phyloP scores from a whole-genome alignment of 2,113 vertebrate species.

The Tretioscincus oriximinensis region DNA sequence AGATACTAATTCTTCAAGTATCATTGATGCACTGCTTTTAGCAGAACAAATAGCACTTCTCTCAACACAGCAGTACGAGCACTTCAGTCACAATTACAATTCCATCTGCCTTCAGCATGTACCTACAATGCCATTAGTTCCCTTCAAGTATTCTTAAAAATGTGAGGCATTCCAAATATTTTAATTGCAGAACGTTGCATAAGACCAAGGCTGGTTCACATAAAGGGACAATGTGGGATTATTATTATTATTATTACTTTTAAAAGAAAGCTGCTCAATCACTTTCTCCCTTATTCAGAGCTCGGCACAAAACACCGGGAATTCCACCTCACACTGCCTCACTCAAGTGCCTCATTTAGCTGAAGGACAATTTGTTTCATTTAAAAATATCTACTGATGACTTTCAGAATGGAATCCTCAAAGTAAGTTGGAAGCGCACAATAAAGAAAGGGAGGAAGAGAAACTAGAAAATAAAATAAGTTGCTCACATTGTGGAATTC shows the following conservation, averaged over 20 bases:
- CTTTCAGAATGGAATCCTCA: slow-evolving; percentile 52
- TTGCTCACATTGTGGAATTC: background rate
- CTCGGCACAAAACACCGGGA: slow-evolving; percentile 53
- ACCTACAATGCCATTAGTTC: slow-evolving; percentile 56
- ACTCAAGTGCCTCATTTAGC: slow-evolving; percentile 62
- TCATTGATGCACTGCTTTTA: slow-evolving; percentile 14
- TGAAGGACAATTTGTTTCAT: slow-evolving; percentile 59
- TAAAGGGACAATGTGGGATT: slow-evolving; percentile 67
- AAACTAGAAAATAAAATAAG: background rate
- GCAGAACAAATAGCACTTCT: slow-evolving; percentile 15
- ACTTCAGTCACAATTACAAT: slow-evolving; percentile 21
- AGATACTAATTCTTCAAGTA: background rate
- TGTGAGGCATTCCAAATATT: slow-evolving; percentile 75
- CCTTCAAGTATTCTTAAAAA: slow-evolving; percentile 72
- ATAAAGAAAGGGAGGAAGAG: slow-evolving; percentile 33
- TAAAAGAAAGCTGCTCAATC: slow-evolving; percentile 54
- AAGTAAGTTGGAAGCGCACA: slow-evolving; percentile 27
- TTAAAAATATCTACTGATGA: slow-evolving; percentile 55
- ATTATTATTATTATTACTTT: slow-evolving; percentile 49
- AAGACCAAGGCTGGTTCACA: slow-evolving; percentile 71
- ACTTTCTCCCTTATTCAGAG: slow-evolving; percentile 50
- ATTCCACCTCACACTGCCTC: slow-evolving; percentile 52
- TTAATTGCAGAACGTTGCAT: slow-evolving; percentile 77
- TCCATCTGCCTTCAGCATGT: slow-evolving; percentile 43
- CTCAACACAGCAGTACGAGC: slow-evolving; percentile 33